Base-by-base conservation (phyloP, 2,113 vertebrate genomes). In the Hyaena hyaena region DNA sequence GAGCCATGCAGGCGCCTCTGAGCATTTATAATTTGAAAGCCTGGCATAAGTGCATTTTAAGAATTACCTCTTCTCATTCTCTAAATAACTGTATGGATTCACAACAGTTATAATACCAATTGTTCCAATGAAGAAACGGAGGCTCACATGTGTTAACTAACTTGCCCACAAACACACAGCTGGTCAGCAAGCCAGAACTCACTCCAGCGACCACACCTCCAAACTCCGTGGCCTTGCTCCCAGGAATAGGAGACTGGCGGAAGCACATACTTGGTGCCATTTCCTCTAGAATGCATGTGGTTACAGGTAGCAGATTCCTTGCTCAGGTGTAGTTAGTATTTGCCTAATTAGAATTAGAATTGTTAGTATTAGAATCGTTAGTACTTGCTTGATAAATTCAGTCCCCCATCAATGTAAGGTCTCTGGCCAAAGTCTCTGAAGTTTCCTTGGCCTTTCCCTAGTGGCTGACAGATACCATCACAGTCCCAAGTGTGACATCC, bases 211-310 rank as follows among this genome's bases (percentile, higher is more conserved):
- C 28, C 58, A 50, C 4, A 61, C 48, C 63, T 28, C 33, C 43
- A 55, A 12, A 74, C 45, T 7, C 7, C 0, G 33, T 12, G 0
- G 4, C 16, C 7, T 1, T 35, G 21, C 4, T 43, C 3, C 39
- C 55, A 74, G 55, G 35, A 69, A 74, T 10, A 58, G 74, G 24
- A 19, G 17, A 55, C 35, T 11, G 28, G 19, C 2, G 0, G 43
- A 80, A 74, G 55, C 4, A 2, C 48, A 23, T 1, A 68, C n/a
- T 74, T 66, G 8, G 9, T 15, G 24, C 15, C 61, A 39, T 94
- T 74, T 73, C 77, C 28, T 15, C 33, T 4, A 28, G 53, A 31
- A 45, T 4, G 7, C 21, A 61, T 77, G 81, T 39, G n/a, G 71
- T 76, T 69, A 16, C 73, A 80, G 66, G 28, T 35, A 86, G 39